Conservation (phyloP, 2,888 invertebrate genomes). For the Dinocampus coccinellae region DNA sequence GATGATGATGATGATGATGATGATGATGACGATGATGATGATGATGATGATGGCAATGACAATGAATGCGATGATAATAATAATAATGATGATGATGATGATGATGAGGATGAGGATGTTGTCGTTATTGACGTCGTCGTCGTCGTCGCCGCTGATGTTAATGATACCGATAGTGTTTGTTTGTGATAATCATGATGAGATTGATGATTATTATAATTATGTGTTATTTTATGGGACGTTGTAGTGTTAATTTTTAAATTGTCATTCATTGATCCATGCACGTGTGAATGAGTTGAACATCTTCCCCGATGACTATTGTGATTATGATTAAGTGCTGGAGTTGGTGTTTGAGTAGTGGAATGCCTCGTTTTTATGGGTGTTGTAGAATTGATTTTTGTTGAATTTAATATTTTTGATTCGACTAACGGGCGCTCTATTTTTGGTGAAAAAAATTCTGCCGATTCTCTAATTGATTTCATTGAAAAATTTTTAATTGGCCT, state of each 20-base stretch:
- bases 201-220: constrained; percentile 57
- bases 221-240: constrained; percentile 55
- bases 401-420: neutral
- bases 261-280: constrained; percentile 56
- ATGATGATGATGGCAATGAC: neutral
- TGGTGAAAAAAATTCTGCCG: neutral
- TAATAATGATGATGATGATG: neutral
- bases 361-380: constrained; percentile 58
- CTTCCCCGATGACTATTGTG: constrained; percentile 55
- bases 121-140: neutral
- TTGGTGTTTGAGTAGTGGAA: constrained; percentile 65
- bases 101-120: neutral
- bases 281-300: constrained; percentile 58
- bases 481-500: neutral
- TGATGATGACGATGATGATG: constrained; percentile 24
- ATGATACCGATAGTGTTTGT: neutral
- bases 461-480: constrained; percentile 17
- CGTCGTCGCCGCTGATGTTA: neutral
- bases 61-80: neutral
- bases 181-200: constrained; percentile 59
- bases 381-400: neutral
- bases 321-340: constrained; percentile 54
- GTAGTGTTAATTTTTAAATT: constrained; percentile 50
- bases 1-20: constrained; percentile 59
- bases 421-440: no score